Percentiles rank a stretch among this genome's conserved stretches.
Evolutionary conservation across 2,888 invertebrate genomes (phyloP).

Genomic region (Amphipyra berbera): DNA sequence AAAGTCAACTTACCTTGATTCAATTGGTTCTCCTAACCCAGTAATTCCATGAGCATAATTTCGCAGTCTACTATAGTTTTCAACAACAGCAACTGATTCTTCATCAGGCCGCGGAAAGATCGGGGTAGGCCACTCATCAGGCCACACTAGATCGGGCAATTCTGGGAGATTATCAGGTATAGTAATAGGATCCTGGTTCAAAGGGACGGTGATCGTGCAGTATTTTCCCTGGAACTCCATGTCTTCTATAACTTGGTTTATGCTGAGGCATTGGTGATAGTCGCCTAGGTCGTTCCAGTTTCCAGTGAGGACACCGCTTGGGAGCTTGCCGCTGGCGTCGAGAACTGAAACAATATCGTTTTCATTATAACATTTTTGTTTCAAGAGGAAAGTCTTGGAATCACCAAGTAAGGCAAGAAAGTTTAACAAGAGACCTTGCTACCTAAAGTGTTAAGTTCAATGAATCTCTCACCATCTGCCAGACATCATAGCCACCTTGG

Average conservation of each 20-base stretch:
- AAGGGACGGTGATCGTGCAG: conserved; percentile 70
- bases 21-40: conserved; percentile 57
- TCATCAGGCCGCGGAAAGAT: conserved; percentile 43
- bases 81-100: conserved; percentile 20
- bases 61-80: conserved; percentile 46
- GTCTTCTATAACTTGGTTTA: conserved; percentile 56
- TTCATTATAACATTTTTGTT: too few species aligned
- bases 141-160: conserved; percentile 13
- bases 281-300: conserved; percentile 80
- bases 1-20: conserved; percentile 52
- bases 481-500: too few species aligned
- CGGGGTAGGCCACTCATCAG: conserved; percentile 39
- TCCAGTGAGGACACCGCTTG: conserved; percentile 77
- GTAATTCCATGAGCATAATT: conserved; percentile 57
- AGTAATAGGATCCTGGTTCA: conserved; percentile 59
- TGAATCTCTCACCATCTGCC: too few species aligned
- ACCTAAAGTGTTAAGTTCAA: too few species aligned
- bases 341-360: conserved; percentile 69
- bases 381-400: too few species aligned
- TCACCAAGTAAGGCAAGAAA: too few species aligned
- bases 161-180: conserved; percentile 43
- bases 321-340: conserved; percentile 81
- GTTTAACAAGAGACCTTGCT: too few species aligned
- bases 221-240: conserved; percentile 81
- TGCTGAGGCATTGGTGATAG: conserved; percentile 74